phyloP scores from a whole-genome alignment of 1,140 invertebrate genomes.

The Radopholus similis region DNA sequence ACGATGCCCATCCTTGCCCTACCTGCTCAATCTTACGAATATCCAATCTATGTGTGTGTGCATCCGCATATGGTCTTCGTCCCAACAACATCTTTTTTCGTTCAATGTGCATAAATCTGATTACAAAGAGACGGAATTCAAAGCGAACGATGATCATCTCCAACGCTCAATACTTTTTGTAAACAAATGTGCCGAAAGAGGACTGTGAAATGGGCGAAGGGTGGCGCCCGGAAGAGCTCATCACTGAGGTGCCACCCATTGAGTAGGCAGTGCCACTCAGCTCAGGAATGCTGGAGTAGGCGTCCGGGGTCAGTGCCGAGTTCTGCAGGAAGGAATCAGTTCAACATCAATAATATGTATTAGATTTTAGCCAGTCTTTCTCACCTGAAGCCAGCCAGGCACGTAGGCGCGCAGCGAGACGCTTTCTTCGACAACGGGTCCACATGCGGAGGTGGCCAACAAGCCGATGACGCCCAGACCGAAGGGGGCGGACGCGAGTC shows the following conservation, averaged over 20 bases:
- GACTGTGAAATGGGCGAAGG: not conserved
- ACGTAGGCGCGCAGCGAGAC: slow-evolving; percentile 6
- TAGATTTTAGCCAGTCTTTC: not conserved
- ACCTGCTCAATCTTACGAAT: no score
- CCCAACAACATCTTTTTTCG: no score
- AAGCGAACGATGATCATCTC: no score
- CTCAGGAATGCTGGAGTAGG: slow-evolving; percentile 4
- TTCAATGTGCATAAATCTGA: no score
- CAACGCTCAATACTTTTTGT: slow-evolving; percentile 13
- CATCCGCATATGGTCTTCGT: no score
- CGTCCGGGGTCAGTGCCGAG: not conserved
- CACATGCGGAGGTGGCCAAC: not conserved
- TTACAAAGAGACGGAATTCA: no score
- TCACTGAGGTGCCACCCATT: no score
- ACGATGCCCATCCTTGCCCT: no score
- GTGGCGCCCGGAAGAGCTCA: not conserved
- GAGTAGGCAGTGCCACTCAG: not conserved
- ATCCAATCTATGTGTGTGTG: no score
- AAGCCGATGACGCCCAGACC: not conserved
- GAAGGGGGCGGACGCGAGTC: not conserved
- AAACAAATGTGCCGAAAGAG: slow-evolving; percentile 2
- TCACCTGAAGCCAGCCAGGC: slow-evolving; percentile 3
- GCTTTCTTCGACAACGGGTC: not conserved
- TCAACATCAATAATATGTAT: not conserved
- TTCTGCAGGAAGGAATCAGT: not conserved